Base-by-base conservation (phyloP, 1,140 invertebrate genomes). In the Acromyrmex echinatior region DNA sequence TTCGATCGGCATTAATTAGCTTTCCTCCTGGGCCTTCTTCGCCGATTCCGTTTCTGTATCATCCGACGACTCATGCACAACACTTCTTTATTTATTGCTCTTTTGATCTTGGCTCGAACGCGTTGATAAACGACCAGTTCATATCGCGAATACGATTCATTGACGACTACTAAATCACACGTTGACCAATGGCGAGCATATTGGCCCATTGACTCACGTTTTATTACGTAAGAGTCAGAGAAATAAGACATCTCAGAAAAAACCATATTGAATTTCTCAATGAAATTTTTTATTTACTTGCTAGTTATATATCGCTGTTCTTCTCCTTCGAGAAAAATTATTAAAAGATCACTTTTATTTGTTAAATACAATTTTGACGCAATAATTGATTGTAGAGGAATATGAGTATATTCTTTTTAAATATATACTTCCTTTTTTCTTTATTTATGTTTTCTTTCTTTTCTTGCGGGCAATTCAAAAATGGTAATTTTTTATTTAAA, bases 1-100 rank as follows among this genome's bases (percentile, higher is more conserved):
- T 70, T 91, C 91, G 92, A 92, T 92, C 86, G 79, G 78, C 88
- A 87, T 90, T 92, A 92, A 93, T 93, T 92, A 93, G 91, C 91
- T 90, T 92, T 87, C 84, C 87, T 82, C 82, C 81, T 74, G 66
- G 39, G 66, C 53, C 76, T 56, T 82, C 86, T 88, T 87, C 68
- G 85, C 6, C 39, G 76, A 91, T 87, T 87, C 70, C 87, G 85
- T 65, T 82, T 82, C 76, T 56, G 49, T 58, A 63, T 56, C 71
- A 16, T 3, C 60, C 68, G 77, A 86, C 81, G 68, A 90, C 84
- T 90, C 86, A 73, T 74, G 81, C 74, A 68, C 60, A 81, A 79
- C 90, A 70, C 86, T 86, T 84, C 78, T 88, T 88, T 90, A 91
- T 90, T 92, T 87, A 91, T 90, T 87, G 78, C 62, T 62, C 87